These are phyloP conservation scores for Bubo blakistoni DNA, from an alignment of 2,113 vertebrate species.

Conservation along the genomic window DNA sequence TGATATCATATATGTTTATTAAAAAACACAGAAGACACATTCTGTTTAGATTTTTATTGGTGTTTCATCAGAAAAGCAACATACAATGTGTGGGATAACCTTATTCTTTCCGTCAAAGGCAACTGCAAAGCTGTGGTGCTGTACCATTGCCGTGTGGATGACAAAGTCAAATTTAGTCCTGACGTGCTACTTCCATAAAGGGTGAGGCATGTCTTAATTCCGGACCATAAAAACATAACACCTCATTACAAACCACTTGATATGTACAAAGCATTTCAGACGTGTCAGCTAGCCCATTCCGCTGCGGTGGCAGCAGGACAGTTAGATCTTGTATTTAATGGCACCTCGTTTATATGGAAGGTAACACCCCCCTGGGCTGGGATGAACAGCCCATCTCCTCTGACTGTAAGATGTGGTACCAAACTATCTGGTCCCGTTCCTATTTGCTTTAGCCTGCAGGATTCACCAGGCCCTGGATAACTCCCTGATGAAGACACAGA, in stretches of 20 bases:
- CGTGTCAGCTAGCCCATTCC: neutral
- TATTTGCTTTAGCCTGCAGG: neutral
- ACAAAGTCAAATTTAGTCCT: neutral
- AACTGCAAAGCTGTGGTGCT: neutral
- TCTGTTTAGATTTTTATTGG: neutral
- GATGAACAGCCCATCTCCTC: neutral
- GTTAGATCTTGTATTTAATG: neutral
- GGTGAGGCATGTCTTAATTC: neutral
- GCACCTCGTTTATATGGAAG: neutral
- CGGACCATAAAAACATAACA: neutral
- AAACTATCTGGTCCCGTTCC: neutral
- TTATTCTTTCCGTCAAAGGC: neutral
- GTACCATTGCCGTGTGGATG: neutral
- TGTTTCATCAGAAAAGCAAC: neutral
- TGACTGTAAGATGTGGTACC: neutral
- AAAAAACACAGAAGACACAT: neutral
- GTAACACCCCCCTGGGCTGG: neutral
- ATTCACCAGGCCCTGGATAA: neutral
- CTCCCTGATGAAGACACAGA: fast-evolving
- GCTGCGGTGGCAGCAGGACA: no score
- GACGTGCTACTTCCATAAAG: neutral
- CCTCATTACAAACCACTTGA: neutral
- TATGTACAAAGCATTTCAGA: neutral
- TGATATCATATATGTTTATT: neutral
- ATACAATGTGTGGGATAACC: neutral